phyloP scores from a whole-genome alignment of 1,140 invertebrate genomes.

The Drosophila repletoides region DNA sequence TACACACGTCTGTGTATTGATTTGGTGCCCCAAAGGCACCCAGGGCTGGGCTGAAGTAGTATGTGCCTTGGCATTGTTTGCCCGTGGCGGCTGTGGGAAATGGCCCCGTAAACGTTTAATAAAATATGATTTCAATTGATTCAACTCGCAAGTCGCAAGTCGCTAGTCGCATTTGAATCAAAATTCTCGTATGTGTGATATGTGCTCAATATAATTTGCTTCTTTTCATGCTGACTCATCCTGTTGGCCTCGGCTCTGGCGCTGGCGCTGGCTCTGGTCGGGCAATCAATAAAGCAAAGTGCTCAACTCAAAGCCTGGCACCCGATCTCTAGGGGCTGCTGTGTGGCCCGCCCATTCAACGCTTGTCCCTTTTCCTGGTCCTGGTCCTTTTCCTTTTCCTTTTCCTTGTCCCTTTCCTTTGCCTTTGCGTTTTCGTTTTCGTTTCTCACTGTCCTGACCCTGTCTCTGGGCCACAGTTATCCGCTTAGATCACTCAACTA shows the following conservation, averaged over 20 bases:
- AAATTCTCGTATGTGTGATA: slow-evolving; percentile 62
- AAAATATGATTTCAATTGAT: slow-evolving; percentile 79
- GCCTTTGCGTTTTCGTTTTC: neutral
- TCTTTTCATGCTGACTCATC: neutral
- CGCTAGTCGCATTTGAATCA: slow-evolving; percentile 67
- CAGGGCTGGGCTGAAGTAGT: slow-evolving; percentile 1
- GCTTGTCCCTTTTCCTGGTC: neutral
- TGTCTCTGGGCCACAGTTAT: slow-evolving; percentile 57
- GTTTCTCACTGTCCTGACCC: slow-evolving; percentile 16
- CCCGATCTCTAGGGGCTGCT: slow-evolving; percentile 37
- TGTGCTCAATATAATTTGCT: slow-evolving; percentile 34
- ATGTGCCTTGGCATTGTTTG: slow-evolving; percentile 27
- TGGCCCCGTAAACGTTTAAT: slow-evolving; percentile 75
- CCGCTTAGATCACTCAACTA: slow-evolving; percentile 82
- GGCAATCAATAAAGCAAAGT: slow-evolving; percentile 74
- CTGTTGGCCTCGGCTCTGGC: neutral
- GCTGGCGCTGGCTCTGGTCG: neutral
- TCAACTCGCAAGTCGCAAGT: too few relatives aligned
- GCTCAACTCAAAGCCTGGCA: slow-evolving; percentile 32
- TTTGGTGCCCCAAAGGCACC: slow-evolving; percentile 21
- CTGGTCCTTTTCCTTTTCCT: neutral
- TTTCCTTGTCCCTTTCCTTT: neutral
- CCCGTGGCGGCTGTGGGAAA: slow-evolving; percentile 64
- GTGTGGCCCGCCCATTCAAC: slow-evolving; percentile 23
- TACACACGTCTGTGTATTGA: slow-evolving; percentile 21